Base-by-base conservation (phyloP, 2,888 invertebrate genomes). In the Pimpla rufipes region DNA sequence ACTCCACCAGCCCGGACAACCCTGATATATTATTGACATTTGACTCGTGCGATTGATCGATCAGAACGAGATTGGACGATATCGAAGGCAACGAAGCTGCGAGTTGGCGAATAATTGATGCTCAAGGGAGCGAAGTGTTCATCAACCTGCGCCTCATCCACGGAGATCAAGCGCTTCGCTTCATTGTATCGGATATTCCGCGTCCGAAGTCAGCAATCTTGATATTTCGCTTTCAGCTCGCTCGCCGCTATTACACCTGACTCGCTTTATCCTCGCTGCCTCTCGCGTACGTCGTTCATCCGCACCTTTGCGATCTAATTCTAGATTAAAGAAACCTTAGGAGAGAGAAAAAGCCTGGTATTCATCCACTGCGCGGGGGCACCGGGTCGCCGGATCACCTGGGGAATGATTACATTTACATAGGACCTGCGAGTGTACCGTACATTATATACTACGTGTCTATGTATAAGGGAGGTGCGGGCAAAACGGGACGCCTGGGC, bases 251-350 rank as follows among this genome's bases (percentile, higher is more conserved):
- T 59, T 35, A n/a, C 2, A n/a, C 35, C 59, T 59, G 59, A 59
- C n/a, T 59, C 59, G 13, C 59, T 16, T 59, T n/a, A 7, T 37
- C 59, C 59, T 59, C 35, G 59, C 59, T n/a, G 35, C 37, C 7
- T n/a, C 59, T 29, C 59, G n/a, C 11, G 47, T 64, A 29, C 29
- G 29, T 5, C 29, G 29, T 70, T 59, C 21, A 73, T 71, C 73
- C 73, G 52, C 78, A 77, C 82, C 82, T 83, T 57, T 78, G 74
- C 83, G 71, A 88, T 90, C 88, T 89, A 87, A 89, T 88, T 88
- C 87, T 81, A 91, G 91, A 93, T 93, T 93, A 92, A 91, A 88
- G 93, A 93, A 93, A 86, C 92, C 92, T 75, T 88, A 89, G 62
- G 52, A 78, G 35, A 35, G 45, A 83, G 85, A 82, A 82, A 85